Base-by-base conservation (phyloP, 2,113 vertebrate species). In the Athene cunicularia region DNA sequence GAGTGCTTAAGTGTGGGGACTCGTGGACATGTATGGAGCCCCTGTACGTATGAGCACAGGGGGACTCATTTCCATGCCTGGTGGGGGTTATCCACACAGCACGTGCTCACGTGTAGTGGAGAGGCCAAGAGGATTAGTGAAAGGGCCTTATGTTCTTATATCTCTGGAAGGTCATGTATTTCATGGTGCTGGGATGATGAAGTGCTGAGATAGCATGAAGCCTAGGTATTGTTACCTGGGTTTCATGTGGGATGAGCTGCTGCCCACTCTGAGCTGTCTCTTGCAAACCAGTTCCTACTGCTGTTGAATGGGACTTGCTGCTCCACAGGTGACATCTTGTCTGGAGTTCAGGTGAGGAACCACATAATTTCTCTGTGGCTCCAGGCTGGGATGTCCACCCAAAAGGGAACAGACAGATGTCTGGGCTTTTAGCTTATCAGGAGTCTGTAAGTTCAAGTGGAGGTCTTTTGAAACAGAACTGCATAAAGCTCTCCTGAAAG, bases 1-100 rank as follows among this genome's bases (percentile, higher is more conserved):
- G 74, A 37, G 45, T 47, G 55, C 5, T 2, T 27, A 50, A 22
- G 35, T 18, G 4, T 5, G 28, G 59, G 21, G 9, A 5, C 35
- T 64, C 1, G 0, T 13, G 39, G 52, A 12, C 35, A 3, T 12
- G 18, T 6, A 5, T 6, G 17, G 47, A 77, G 24, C 21, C 45
- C 32, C 23, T 39, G 0, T 5, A 16, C 21, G 2, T 11, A 5
- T 0, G 5, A 87, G 19, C 15, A 23, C 9, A 41, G 45, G 35
- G 23, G 10, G 0, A 0, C 12, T 7, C 43, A 45, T 66, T 94
- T 68, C 53, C 0, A 0, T 47, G 35, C 11, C 16, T 0, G 2
- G 5, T 32, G 33, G 6, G 3, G 8, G 2, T 26, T 32, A 5
- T 8, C n/a, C 11, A 24, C 15, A 30, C 12, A 72, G 41, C 33